Percentiles rank a stretch among this genome's conserved stretches.
Evolutionary conservation across 1,140 invertebrate species (phyloP).

Genomic region (Tetragnatha versicolor): DNA sequence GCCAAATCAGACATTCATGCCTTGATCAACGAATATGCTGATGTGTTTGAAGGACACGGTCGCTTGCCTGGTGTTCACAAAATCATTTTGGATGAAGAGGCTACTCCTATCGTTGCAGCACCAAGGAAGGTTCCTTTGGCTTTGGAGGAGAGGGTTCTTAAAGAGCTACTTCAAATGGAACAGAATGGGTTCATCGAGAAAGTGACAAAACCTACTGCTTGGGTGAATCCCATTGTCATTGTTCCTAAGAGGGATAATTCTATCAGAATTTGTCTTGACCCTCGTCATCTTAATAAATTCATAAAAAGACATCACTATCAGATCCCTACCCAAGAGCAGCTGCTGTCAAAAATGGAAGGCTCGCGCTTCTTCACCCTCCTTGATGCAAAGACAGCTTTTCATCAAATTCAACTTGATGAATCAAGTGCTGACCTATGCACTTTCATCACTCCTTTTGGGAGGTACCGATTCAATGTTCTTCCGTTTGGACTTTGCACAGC

Average conservation of each 20-base stretch:
- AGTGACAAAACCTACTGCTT: conserved; percentile 59
- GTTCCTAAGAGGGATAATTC: conserved; percentile 49
- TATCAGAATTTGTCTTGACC: conserved; percentile 57
- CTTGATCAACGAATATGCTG: neutral
- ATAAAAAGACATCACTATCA: conserved; percentile 37
- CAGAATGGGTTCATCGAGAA: conserved; percentile 58
- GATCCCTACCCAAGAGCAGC: conserved; percentile 2
- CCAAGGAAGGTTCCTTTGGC: conserved; percentile 40
- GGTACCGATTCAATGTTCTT: conserved; percentile 63
- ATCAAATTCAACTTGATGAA: neutral
- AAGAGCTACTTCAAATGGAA: conserved; percentile 56
- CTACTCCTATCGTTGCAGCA: conserved; percentile 13
- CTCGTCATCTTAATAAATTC: conserved; percentile 59
- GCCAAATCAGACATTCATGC: neutral
- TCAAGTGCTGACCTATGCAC: conserved; percentile 10
- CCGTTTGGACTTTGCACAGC: conserved; percentile 66
- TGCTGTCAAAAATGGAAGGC: neutral
- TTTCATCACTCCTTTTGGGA: conserved; percentile 56
- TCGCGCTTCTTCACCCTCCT: conserved; percentile 5
- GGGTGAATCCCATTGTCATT: conserved; percentile 55
- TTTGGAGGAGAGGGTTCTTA: conserved; percentile 31
- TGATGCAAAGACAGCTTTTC: conserved; percentile 17
- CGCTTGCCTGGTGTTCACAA: neutral
- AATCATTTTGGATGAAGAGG: conserved; percentile 15
- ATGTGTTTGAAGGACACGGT: conserved; percentile 9